Evolutionary conservation across 2,797 vertebrate species (phyloP), one percentile per base, ranked within the genome.

Genomic region (Poecilia picta): DNA sequence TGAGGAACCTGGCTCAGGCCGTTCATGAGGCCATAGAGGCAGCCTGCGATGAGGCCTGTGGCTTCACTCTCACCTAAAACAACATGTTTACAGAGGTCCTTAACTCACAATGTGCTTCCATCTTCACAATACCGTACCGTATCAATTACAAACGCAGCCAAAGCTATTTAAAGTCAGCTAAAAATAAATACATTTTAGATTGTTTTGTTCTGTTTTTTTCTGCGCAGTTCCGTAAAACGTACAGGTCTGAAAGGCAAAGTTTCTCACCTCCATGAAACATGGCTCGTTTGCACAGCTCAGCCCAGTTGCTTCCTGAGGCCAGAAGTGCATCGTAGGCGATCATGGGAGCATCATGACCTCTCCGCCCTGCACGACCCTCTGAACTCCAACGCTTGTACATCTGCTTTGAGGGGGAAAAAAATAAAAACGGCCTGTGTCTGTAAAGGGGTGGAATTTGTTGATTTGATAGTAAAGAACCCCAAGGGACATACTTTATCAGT

Each of bases 341-440:
- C 98, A 99, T 99, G 31, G 98, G 98, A 2, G 98, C 96, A 0
- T 99, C 98, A 0, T 99, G 98, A 36, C 98, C 98, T 82, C 97
- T 94, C 0, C 96, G 94, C 0, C 98, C 98, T 0, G 97, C 96
- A 0, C 96, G 93, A 12, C 98, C 98, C 81, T 99, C 98, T 0
- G 98, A 99, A 89, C 98, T 99, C 98, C 98, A 99, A n/a, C 95
- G 96, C 90, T 95, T 96, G 82, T 99, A 99, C 0, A 96, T 94
- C 98, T 77, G 87, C 13, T 81, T 64, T 68, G 72, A 72, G 49
- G 20, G 25, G 79, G 51, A 49, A 43, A 64, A 43, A 75, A 73
- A 82, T 53, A 45, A 39, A 59, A 57, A 75, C 0, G 57, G 43
- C 4, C 1, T 7, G 25, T 68, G 72, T 36, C 43, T 72, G 5